Evolutionary conservation across 2,797 vertebrate species (phyloP), one percentile per base, ranked within the genome.

Genomic region (Kryptolebias ocellatus): DNA sequence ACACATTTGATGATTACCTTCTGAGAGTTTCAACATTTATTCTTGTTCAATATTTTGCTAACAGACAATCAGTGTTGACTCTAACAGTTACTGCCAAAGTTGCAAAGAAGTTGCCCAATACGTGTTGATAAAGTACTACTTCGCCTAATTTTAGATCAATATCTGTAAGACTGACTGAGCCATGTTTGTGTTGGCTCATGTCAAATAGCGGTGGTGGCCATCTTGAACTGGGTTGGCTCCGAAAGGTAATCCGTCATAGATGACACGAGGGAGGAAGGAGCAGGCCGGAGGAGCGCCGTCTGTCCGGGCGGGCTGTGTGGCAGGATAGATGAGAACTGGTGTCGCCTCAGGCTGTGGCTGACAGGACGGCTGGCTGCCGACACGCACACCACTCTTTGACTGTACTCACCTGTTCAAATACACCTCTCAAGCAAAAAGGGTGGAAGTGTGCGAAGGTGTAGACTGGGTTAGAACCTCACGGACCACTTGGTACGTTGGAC

Each of bases 321-420:
- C 45, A 78, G 82, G 85, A 84, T 82, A 79, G 72, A 83, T 77
- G 73, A 66, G 71, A 78, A 67, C 37, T 67, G n/a, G 72, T 28
- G 68, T 64, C 18, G 84, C 89, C 78, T 74, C 65, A 27, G 85
- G 88, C 79, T 64, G 37, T 55, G 68, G 69, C 83, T 83, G 79
- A 79, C 80, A 64, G 57, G 58, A 72, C 72, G 80, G 55, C 76
- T 71, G 18, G 11, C 67, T 79, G 68, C 68, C 20, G 20, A 55
- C 64, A 59, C 80, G 60, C 63, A 64, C 67, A 63, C 74, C 78
- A 53, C 76, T 78, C 78, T 79, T 61, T 64, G 70, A 76, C 76
- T 78, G 78, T 76, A 79, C 72, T 85, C 79, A 88, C 79, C 80
- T 88, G 85, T 82, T 89, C 84, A 80, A 83, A 85, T 72, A 73